phyloP scores from a whole-genome alignment of 1,140 invertebrate genomes.

The Gonatopus flavifemur region DNA sequence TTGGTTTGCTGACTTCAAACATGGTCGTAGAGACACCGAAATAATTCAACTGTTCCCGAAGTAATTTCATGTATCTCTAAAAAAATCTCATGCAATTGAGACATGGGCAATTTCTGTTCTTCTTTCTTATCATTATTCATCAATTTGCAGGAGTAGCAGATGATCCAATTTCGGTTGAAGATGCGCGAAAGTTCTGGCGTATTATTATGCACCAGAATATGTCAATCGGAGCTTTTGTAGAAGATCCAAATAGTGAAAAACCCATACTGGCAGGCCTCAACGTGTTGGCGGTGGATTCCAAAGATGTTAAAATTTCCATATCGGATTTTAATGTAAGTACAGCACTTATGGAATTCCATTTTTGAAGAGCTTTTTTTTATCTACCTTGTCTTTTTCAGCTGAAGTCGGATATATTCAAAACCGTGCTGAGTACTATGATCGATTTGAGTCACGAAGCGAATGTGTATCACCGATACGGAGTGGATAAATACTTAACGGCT shows the following conservation, averaged over 20 bases:
- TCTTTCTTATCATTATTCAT: neutral
- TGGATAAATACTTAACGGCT: constrained; percentile 38
- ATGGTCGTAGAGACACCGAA: no score
- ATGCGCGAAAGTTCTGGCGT: constrained; percentile 28
- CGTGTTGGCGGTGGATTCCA: constrained; percentile 20
- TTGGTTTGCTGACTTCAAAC: no score
- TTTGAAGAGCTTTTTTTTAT: neutral
- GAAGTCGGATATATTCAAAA: neutral
- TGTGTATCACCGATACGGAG: constrained; percentile 31
- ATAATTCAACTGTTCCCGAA: neutral
- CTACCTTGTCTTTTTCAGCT: neutral
- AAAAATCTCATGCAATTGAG: neutral
- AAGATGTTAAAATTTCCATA: constrained; percentile 14
- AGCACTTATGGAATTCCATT: no score
- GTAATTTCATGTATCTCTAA: neutral
- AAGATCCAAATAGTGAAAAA: constrained; percentile 30
- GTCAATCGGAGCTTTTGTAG: constrained; percentile 33
- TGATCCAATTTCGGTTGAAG: constrained; percentile 24
- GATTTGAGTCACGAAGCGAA: constrained; percentile 13
- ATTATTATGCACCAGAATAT: constrained; percentile 32
- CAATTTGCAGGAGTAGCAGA: constrained; percentile 30
- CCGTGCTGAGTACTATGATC: constrained; percentile 1
- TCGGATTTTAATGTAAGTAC: neutral
- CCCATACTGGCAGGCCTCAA: constrained; percentile 40
- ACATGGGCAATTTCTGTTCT: neutral